Evolutionary conservation across 2,888 invertebrate species (phyloP).

Genomic region (Hymenopus coronatus): DNA sequence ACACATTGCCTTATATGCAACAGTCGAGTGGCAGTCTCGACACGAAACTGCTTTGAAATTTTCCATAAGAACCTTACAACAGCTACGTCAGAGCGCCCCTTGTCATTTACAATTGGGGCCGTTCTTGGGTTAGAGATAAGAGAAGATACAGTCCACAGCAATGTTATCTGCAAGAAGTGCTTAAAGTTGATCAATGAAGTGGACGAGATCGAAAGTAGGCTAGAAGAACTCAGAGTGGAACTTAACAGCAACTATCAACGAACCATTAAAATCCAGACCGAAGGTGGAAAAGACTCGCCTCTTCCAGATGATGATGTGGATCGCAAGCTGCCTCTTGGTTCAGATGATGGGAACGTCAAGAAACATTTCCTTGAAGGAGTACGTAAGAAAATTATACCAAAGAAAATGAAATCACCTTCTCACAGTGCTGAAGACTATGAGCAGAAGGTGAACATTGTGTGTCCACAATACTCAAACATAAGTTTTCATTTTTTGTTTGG

Average conservation of each 20-base stretch:
- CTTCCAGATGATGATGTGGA: constrained; percentile 26
- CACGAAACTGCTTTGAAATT: constrained; percentile 54
- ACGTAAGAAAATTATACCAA: constrained; percentile 18
- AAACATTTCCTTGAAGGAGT: not conserved
- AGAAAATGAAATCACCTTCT: constrained; percentile 27
- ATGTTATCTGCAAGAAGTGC: constrained; percentile 65
- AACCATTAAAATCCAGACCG: constrained; percentile 41
- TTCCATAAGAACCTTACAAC: constrained; percentile 46
- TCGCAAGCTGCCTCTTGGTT: constrained; percentile 29
- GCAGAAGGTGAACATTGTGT: constrained; percentile 36
- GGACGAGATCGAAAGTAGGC: constrained; percentile 44
- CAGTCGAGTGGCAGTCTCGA: constrained; percentile 53
- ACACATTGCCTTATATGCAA: constrained; percentile 62
- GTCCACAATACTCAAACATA: not conserved
- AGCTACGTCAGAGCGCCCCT: constrained; percentile 44
- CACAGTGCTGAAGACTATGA: constrained; percentile 38
- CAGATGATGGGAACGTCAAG: constrained; percentile 30
- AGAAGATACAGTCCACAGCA: constrained; percentile 52
- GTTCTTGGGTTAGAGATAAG: constrained; percentile 52
- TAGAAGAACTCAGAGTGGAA: constrained; percentile 53
- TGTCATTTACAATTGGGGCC: constrained; percentile 48
- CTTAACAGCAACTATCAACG: constrained; percentile 53
- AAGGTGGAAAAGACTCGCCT: constrained; percentile 30
- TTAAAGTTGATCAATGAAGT: constrained; percentile 59
- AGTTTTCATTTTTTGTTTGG: no score